Base-by-base conservation (phyloP, 2,113 vertebrate species). In the Clarias batrachus region DNA sequence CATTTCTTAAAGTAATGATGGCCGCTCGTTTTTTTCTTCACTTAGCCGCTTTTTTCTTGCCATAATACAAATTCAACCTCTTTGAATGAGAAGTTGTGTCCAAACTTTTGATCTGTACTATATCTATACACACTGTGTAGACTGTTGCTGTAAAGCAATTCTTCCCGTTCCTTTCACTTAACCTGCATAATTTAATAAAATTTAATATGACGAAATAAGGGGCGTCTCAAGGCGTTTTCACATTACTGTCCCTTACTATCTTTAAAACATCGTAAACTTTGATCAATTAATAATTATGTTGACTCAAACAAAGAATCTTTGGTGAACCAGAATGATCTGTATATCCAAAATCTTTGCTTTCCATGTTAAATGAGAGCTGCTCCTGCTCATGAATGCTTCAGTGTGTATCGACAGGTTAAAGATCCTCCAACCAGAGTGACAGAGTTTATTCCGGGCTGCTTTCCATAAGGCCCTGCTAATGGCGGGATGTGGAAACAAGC, bases 401-500 rank as follows among this genome's bases (percentile, higher is more conserved):
- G 70, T 84, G 13, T 30, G 14, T 76, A 71, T 48, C 8, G 10
- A 77, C 59, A 83, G 21, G 62, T 85, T 54, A 68, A 85, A 65
- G 16, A 30, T 66, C 74, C 74, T 30, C n/a, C 33, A 23, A 68
- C 59, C 62, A 79, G 56, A 66, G 27, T 70, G 52, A 80, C 21
- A 14, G n/a, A 27, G 65, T 77, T 85, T 48, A n/a, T n/a, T 33
- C 78, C 37, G 60, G n/a, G 60, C 71, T 57, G 3, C 33, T 52
- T 17, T 63, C 41, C 33, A 62, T 82, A 17, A 74, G 68, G 41
- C 57, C 33, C 59, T 65, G 71, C 79, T 85, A 13, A 82, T 19
- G 68, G 37, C 37, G 3, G 79, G 62, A 81, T 81, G n/a, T 81
- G 54, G 65, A 56, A 81, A 76, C 27, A 56, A 85, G 62, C 66